Conservation (phyloP, 2,113 vertebrate species). For the Pseudorectes ferrugineus region DNA sequence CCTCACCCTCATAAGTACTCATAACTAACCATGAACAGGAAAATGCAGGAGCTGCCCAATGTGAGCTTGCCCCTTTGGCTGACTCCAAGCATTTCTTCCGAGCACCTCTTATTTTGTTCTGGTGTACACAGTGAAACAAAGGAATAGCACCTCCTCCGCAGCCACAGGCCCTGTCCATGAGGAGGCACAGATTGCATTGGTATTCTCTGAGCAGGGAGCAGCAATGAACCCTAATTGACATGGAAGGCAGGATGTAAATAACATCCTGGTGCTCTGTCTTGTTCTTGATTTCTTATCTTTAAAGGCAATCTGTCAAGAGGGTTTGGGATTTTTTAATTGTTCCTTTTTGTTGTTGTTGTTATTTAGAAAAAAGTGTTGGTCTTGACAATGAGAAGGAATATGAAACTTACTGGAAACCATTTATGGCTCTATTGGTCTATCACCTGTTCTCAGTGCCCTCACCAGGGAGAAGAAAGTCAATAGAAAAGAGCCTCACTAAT, state of each 20-base stretch:
- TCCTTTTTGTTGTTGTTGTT: not conserved
- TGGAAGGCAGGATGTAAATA: not conserved
- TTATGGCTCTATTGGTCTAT: not conserved
- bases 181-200: not conserved
- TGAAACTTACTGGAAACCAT: not conserved
- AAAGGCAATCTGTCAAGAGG: not conserved
- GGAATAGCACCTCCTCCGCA: not conserved
- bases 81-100: not conserved
- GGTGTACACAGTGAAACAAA: not conserved
- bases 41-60: not conserved
- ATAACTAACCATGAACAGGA: not conserved
- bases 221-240: conserved; percentile 2
- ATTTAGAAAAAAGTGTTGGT: not conserved
- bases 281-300: not conserved
- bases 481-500: not conserved
- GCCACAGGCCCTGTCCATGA: not conserved
- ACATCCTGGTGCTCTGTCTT: not conserved
- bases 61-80: not conserved
- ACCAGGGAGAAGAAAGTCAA: not conserved
- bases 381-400: not conserved
- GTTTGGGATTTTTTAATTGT: not conserved
- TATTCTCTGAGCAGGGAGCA: not conserved
- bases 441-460: not conserved
- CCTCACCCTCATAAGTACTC: not conserved
- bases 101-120: not conserved